phyloP scores from a whole-genome alignment of 2,797 vertebrate species.

The Silurus aristotelis region DNA sequence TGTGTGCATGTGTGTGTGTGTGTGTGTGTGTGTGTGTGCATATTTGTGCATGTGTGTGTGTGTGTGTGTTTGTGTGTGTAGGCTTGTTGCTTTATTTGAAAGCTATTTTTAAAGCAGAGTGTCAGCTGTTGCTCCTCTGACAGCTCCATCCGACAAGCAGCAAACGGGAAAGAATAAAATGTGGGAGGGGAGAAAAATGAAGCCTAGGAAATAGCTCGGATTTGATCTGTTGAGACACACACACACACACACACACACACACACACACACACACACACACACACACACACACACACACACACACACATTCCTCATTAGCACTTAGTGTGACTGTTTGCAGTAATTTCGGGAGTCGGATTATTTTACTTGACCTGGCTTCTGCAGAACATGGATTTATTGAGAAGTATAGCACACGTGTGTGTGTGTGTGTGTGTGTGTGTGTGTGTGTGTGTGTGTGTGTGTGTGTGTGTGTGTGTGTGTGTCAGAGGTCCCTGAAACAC shows the following conservation, averaged over 20 bases:
- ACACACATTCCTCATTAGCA: neutral
- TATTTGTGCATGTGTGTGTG: slow-evolving; percentile 3
- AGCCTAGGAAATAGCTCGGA: slow-evolving; percentile 20
- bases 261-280: slow-evolving; percentile 13
- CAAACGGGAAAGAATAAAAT: slow-evolving; percentile 37
- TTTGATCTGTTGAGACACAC: slow-evolving; percentile 14
- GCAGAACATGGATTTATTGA: neutral
- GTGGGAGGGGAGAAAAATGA: slow-evolving; percentile 7
- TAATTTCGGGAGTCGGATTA: slow-evolving; percentile 5
- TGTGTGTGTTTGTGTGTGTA: slow-evolving; percentile 20
- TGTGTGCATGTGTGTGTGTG: no score
- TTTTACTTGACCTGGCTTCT: neutral
- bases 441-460: no score
- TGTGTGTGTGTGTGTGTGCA: no score
- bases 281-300: neutral
- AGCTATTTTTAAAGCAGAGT: slow-evolving; percentile 47
- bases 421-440: no score
- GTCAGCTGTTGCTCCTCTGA: slow-evolving; percentile 45
- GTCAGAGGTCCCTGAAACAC: slow-evolving; percentile 66
- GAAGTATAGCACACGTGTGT: no score
- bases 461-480: slow-evolving; percentile 12
- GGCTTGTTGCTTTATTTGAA: slow-evolving; percentile 20
- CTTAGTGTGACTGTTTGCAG: neutral
- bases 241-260: neutral
- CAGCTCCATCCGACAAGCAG: slow-evolving; percentile 32